Conservation (phyloP, 1,140 invertebrate genomes). For the Monomorium pharaonis region DNA sequence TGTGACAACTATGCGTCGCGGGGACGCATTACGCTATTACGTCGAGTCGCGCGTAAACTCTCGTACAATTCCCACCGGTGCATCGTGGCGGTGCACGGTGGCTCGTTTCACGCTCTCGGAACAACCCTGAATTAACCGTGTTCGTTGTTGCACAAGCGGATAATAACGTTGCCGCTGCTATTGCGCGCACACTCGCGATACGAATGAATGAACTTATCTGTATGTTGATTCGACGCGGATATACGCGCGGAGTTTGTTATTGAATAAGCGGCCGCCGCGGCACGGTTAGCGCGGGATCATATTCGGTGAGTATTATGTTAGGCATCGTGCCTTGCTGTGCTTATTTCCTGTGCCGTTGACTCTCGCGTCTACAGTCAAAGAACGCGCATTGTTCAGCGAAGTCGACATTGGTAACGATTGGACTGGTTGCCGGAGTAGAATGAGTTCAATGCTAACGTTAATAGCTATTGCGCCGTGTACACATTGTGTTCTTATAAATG, state of each 20-base stretch:
- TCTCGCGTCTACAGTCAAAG: not conserved
- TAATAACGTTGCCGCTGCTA: constrained; percentile 46
- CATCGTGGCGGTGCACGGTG: constrained; percentile 39
- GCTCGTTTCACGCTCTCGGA: constrained; percentile 55
- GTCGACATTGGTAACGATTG: not conserved
- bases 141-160: constrained; percentile 49
- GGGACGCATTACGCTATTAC: constrained; percentile 50
- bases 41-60: constrained; percentile 46
- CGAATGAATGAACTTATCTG: constrained; percentile 61
- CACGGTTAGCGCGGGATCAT: not conserved
- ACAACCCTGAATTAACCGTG: constrained; percentile 59
- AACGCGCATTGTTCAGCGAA: not conserved
- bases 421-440: not conserved
- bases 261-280: constrained; percentile 38
- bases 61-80: constrained; percentile 50
- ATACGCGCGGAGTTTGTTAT: constrained; percentile 44
- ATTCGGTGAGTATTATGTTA: not conserved
- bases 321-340: not conserved
- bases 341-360: not conserved
- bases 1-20: constrained; percentile 18
- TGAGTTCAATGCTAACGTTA: not conserved
- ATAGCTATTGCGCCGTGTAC: not conserved
- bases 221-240: constrained; percentile 60
- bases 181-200: not conserved
- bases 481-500: not conserved